Base-by-base conservation (phyloP, 2,888 invertebrate genomes). In the Aleiodes alternator region DNA sequence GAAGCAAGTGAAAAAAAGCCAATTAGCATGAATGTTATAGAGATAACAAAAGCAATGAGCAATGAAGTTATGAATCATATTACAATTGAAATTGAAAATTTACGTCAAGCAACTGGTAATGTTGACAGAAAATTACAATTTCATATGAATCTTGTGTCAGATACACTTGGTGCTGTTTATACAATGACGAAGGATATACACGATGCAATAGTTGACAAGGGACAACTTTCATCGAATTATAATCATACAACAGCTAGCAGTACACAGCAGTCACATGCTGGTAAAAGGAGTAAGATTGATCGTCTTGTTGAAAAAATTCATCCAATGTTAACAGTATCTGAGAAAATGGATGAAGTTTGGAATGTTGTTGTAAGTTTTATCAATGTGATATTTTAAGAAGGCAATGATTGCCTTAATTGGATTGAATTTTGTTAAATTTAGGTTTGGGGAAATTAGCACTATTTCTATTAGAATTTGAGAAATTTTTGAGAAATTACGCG, bases 261-360 rank as follows among this genome's bases (percentile, higher is more conserved):
- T 23, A 79, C 79, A n/a, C 81, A 74, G 16, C 34, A 69, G 0
- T 66, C 82, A 11, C 38, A 72, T 5, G 71, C 82, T 0, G 61
- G 80, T 14, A 85, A 82, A 16, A 83, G 81, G 56, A 96, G 94
- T 86, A 96, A 96, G 90, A 93, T 96, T 79, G 96, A 96, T 89
- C 93, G 92, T 4, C 91, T 96, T 43, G 95, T 95, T 0, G 94
- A 95, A 84, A 95, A 96, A 90, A 96, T 96, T 87, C 93, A 94
- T 80, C 96, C 96, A 0, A 96, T 96, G 90, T 93, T 96, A 85
- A 94, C 94, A 72, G 96, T 96, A 0, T 95, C 96, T 0, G 96
- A 96, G 86, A 96, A 96, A 90, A 96, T 96, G 96, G 96, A 96
- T 83, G 95, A 96, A 89, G 96, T 96, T 4, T 96, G 96, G 96